phyloP scores from a whole-genome alignment of 2,113 vertebrate genomes.

The Microcebus ravelobensis region DNA sequence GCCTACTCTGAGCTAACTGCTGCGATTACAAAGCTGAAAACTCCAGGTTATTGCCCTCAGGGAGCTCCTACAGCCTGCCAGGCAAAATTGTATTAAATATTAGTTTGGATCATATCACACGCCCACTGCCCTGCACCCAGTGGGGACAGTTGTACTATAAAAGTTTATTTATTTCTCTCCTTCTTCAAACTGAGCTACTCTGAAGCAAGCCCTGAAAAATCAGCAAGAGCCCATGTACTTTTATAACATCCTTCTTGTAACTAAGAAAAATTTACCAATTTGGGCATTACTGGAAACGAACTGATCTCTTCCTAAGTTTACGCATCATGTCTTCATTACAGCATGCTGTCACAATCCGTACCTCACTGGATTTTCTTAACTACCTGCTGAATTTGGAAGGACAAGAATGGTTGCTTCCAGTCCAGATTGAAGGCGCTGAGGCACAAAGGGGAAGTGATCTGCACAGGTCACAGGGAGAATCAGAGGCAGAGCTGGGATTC shows the following conservation, averaged over 20 bases:
- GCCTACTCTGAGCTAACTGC: background rate
- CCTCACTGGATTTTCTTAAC: background rate
- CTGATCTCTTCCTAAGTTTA: background rate
- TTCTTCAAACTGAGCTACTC: conserved; percentile 18
- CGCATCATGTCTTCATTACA: background rate
- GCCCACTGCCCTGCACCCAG: background rate
- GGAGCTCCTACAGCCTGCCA: background rate
- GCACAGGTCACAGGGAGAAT: background rate
- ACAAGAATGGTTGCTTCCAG: background rate
- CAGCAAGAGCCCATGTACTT: conserved; percentile 4
- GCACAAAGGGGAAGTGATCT: background rate
- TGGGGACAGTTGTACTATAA: background rate
- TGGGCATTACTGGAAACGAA: background rate
- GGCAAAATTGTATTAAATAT: background rate
- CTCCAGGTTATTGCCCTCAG: background rate
- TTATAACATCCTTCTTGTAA: background rate
- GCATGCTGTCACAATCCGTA: background rate
- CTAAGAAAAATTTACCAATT: background rate
- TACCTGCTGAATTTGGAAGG: background rate
- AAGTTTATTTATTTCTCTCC: conserved; percentile 31
- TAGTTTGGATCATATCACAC: background rate
- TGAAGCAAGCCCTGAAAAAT: background rate
- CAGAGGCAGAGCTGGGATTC: background rate
- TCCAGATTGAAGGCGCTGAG: background rate
- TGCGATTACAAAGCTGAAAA: background rate